Evolutionary conservation across 2,797 vertebrate genomes (phyloP).

Genomic region (Microctenopoma lineatum): DNA sequence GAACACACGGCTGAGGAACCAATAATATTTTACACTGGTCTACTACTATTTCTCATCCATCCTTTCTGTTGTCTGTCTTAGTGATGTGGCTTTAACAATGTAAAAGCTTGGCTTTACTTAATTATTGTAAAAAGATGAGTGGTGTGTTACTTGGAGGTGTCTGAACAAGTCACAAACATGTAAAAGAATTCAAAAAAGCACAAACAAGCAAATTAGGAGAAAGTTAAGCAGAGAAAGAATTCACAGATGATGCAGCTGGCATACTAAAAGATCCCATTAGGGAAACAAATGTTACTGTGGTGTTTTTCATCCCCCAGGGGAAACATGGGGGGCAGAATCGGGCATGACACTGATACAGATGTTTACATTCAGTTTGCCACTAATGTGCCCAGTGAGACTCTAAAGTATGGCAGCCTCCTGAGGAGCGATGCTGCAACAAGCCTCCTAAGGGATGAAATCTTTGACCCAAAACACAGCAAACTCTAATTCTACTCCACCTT

Average conservation of each 20-base stretch:
- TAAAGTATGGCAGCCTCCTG: slow-evolving; percentile 4
- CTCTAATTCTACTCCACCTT: slow-evolving; percentile 14
- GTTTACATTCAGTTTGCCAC: slow-evolving; percentile 33
- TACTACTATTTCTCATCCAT: neutral
- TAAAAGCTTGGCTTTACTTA: neutral
- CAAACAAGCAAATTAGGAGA: neutral
- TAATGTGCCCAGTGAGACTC: slow-evolving; percentile 35
- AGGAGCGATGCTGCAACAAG: slow-evolving; percentile 21
- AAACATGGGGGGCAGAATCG: slow-evolving; percentile 9
- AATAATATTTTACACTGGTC: neutral
- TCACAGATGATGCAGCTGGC: neutral
- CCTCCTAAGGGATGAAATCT: slow-evolving; percentile 30
- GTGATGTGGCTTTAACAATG: neutral
- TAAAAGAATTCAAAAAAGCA: neutral
- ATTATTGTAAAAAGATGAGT: neutral
- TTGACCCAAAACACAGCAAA: slow-evolving; percentile 36
- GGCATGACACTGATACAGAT: slow-evolving; percentile 26
- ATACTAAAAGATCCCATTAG: slow-evolving; percentile 21
- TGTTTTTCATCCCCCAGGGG: slow-evolving; percentile 25
- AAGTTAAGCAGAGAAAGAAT: slow-evolving; percentile 3
- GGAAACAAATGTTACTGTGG: neutral
- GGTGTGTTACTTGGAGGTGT: neutral
- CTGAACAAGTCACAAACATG: too few relatives aligned
- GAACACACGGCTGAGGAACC: neutral
- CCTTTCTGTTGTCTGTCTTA: neutral